Evolutionary conservation across 2,113 vertebrate species (phyloP).

Genomic region (Todiramphus chloris): DNA sequence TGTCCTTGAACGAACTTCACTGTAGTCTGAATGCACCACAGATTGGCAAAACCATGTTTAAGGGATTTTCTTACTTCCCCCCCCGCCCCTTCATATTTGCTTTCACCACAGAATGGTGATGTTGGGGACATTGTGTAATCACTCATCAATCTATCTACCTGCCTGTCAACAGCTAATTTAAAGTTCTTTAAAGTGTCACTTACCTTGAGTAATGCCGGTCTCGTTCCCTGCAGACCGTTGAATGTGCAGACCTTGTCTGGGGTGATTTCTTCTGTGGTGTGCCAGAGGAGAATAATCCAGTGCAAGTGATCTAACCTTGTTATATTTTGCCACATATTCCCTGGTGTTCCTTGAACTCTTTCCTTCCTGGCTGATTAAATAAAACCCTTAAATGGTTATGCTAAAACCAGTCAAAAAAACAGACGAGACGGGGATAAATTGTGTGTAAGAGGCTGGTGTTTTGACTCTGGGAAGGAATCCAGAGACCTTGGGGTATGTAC

Average conservation of each 20-base stretch:
- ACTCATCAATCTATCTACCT: conserved; percentile 45
- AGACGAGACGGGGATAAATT: not conserved
- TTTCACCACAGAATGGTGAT: conserved; percentile 35
- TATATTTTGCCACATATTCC: conserved; percentile 35
- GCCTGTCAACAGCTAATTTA: conserved; percentile 61
- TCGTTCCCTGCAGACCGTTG: not conserved
- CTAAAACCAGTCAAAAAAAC: not conserved
- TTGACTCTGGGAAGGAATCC: conserved; percentile 17
- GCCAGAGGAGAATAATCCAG: conserved; percentile 3
- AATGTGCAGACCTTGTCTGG: not conserved
- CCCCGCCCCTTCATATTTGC: not conserved
- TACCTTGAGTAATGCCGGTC: conserved; percentile 40
- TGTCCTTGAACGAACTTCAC: not conserved
- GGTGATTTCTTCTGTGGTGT: conserved; percentile 9
- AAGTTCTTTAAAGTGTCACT: conserved; percentile 61
- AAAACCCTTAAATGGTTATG: not conserved
- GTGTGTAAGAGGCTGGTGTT: not conserved
- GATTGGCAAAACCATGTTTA: not conserved
- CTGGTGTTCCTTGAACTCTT: conserved; percentile 13
- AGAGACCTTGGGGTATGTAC: not conserved
- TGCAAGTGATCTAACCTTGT: not conserved
- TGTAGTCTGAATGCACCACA: not conserved
- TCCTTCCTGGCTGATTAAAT: conserved; percentile 8
- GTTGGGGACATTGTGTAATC: not conserved
- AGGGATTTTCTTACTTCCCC: not conserved